Evolutionary conservation across 2,113 vertebrate genomes (phyloP).

Genomic region (Nyctibius bracteatus): DNA sequence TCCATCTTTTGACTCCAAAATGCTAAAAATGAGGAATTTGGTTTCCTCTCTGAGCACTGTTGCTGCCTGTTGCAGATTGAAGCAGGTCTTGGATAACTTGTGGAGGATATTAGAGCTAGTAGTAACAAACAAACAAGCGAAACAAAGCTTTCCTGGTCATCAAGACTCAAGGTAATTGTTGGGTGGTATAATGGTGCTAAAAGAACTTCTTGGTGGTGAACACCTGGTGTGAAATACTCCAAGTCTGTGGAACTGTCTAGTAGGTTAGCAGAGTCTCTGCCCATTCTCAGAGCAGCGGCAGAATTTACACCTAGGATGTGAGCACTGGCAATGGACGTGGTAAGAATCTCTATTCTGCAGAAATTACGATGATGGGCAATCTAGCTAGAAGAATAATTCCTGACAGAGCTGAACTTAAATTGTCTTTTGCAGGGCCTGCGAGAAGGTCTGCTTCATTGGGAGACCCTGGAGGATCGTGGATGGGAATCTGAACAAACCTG

Average conservation of each 20-base stretch:
- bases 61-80: background rate
- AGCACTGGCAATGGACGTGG: accelerated
- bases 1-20: background rate
- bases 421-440: conserved; percentile 36
- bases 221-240: background rate
- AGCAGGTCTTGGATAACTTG: background rate
- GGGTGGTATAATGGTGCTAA: background rate
- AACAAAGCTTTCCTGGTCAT: background rate
- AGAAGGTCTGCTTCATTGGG: conserved; percentile 78
- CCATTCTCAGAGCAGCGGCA: background rate
- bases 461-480: conserved; percentile 94
- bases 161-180: background rate
- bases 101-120: background rate
- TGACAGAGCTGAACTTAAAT: background rate
- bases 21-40: background rate
- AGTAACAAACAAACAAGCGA: background rate
- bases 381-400: background rate
- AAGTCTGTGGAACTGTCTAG: background rate
- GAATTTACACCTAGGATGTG: background rate
- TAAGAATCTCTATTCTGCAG: accelerated
- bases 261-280: background rate
- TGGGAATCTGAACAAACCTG: conserved; percentile 83
- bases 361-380: background rate
- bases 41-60: background rate
- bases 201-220: background rate